phyloP scores from a whole-genome alignment of 2,888 invertebrate genomes.

The Melinaea menophilus region DNA sequence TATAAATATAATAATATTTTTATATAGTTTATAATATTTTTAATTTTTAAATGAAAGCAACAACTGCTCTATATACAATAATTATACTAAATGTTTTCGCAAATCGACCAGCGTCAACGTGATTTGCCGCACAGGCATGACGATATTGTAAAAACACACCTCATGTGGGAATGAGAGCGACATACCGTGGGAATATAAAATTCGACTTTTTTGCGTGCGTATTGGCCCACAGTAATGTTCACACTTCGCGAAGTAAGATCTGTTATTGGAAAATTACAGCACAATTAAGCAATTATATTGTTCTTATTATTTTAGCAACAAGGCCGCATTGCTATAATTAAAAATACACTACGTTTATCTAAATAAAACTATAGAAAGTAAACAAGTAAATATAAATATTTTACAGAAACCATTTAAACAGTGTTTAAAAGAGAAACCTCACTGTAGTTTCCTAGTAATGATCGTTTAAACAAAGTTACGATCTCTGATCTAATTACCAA shows the following conservation, averaged over 20 bases:
- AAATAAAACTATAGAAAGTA: background rate
- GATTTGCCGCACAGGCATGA: slow-evolving; percentile 59
- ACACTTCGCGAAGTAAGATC: background rate
- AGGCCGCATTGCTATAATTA: too few species aligned
- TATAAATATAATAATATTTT: too few species aligned
- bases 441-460: slow-evolving; percentile 37
- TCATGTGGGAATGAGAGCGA: slow-evolving; percentile 68
- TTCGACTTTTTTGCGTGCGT: slow-evolving; percentile 51
- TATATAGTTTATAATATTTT: too few species aligned
- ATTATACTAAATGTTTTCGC: background rate
- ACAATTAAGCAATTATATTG: too few species aligned
- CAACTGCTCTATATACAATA: background rate
- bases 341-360: too few species aligned
- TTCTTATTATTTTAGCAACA: too few species aligned
- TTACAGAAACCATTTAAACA: slow-evolving; percentile 29
- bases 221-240: slow-evolving; percentile 19
- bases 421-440: slow-evolving; percentile 32
- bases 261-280: too few species aligned
- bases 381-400: background rate
- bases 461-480: slow-evolving; percentile 40
- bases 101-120: slow-evolving; percentile 52
- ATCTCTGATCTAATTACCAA: slow-evolving; percentile 46
- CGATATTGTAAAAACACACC: slow-evolving; percentile 56
- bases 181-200: slow-evolving; percentile 62
- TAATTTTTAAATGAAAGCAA: background rate